Evolutionary conservation across 2,797 vertebrate genomes (phyloP).

Genomic region (Tokudaia tokunoshimensis): DNA sequence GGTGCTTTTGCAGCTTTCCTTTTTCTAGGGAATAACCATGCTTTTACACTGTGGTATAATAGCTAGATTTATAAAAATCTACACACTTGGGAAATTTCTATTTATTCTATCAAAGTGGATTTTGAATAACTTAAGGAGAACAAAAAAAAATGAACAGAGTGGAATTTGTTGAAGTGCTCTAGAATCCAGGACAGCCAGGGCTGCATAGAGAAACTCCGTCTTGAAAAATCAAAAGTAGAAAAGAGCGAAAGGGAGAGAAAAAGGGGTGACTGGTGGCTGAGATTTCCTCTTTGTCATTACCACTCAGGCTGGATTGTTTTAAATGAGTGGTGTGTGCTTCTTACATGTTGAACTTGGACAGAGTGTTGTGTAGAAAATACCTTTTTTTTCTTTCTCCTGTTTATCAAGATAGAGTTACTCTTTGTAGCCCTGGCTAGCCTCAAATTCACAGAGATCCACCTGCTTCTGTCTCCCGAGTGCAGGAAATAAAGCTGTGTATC

Average conservation of each 20-base stretch:
- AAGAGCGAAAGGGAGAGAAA: background rate
- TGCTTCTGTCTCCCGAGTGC: background rate
- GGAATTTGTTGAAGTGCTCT: background rate
- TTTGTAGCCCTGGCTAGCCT: background rate
- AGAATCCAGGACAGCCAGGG: background rate
- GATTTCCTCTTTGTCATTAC: background rate
- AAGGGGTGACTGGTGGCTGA: background rate
- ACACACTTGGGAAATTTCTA: background rate
- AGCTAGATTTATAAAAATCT: slow-evolving; percentile 38
- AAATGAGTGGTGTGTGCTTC: slow-evolving; percentile 10
- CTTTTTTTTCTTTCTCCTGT: background rate
- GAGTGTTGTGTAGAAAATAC: slow-evolving; percentile 4
- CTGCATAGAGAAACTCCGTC: background rate
- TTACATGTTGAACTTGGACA: background rate
- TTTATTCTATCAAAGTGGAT: slow-evolving; percentile 21
- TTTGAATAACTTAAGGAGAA: background rate
- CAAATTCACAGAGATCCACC: background rate
- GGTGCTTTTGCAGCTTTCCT: slow-evolving; percentile 6
- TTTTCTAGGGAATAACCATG: background rate
- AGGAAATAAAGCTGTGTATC: background rate
- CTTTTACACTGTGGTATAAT: background rate
- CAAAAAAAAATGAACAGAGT: background rate
- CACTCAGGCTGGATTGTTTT: slow-evolving; percentile 1
- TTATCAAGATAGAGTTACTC: background rate
- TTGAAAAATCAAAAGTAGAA: background rate